phyloP scores from a whole-genome alignment of 2,113 vertebrate genomes.

The Corapipo altera region DNA sequence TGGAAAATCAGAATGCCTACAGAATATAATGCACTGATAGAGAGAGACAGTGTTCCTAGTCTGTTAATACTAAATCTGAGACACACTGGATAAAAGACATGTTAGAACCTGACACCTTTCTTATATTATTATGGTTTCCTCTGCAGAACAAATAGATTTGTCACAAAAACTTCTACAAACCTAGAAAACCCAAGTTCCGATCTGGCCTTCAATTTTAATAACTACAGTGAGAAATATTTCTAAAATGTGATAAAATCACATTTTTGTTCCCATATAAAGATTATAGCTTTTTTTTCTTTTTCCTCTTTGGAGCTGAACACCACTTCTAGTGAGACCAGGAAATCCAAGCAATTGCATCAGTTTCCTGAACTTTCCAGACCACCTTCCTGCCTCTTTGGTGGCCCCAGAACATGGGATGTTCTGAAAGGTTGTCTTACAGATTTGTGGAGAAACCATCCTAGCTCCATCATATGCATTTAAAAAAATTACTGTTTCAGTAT shows the following conservation, averaged over 20 bases:
- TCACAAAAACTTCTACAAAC: neutral
- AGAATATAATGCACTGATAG: neutral
- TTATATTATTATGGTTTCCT: neutral
- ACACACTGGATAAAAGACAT: neutral
- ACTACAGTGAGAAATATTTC: neutral
- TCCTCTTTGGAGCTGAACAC: neutral
- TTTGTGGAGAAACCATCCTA: neutral
- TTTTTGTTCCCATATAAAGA: neutral
- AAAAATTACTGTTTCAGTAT: neutral
- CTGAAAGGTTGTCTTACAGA: neutral
- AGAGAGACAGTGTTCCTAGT: neutral
- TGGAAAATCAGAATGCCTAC: neutral
- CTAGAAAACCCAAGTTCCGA: neutral
- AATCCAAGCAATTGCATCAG: neutral
- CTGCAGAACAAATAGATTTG: neutral
- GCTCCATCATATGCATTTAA: neutral
- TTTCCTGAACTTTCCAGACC: neutral
- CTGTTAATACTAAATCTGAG: neutral
- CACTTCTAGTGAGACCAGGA: neutral
- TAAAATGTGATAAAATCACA: neutral
- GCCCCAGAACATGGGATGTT: neutral
- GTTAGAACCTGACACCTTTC: neutral
- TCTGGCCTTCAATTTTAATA: neutral
- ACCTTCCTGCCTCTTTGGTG: neutral
- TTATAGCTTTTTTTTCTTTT: neutral